Conservation (phyloP, 2,888 invertebrate genomes). For the Brachyopa scutellaris region DNA sequence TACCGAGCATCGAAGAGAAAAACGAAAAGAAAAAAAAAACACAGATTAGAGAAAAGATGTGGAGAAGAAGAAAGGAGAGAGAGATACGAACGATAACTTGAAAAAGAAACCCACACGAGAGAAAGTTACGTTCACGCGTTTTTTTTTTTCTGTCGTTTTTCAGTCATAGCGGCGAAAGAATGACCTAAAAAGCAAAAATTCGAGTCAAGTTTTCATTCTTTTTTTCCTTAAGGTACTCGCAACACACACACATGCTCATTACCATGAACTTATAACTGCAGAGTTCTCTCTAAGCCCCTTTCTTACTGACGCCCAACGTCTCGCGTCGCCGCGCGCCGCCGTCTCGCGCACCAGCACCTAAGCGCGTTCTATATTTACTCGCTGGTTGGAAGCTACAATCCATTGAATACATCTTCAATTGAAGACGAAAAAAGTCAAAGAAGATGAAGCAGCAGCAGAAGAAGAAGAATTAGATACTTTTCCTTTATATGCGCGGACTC, state of each 20-base stretch:
- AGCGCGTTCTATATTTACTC: conserved; percentile 10
- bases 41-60: too few relatives aligned
- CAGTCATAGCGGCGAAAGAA: conserved; percentile 33
- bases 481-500: too few relatives aligned
- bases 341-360: too few relatives aligned
- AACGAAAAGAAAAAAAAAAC: too few relatives aligned
- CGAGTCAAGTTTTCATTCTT: conserved; percentile 22
- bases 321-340: too few relatives aligned
- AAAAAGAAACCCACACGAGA: conserved; percentile 55
- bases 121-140: conserved; percentile 56
- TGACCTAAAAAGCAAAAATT: conserved; percentile 42
- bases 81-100: background rate
- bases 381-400: conserved; percentile 4
- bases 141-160: too few relatives aligned
- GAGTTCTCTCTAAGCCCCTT: too few relatives aligned
- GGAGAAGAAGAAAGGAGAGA: too few relatives aligned
- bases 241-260: background rate
- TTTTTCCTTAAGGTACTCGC: background rate
- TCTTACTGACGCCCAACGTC: too few relatives aligned
- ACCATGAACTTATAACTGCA: background rate
- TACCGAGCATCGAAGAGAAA: too few relatives aligned
- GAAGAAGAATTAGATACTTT: too few relatives aligned
- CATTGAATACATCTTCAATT: background rate
- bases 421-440: background rate
- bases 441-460: too few relatives aligned